A percentile compares a stretch with the other conserved stretches of the same genome.
These are phyloP conservation scores for Anableps anableps DNA, from an alignment of 2,797 vertebrate genomes.

Conservation along the genomic window DNA sequence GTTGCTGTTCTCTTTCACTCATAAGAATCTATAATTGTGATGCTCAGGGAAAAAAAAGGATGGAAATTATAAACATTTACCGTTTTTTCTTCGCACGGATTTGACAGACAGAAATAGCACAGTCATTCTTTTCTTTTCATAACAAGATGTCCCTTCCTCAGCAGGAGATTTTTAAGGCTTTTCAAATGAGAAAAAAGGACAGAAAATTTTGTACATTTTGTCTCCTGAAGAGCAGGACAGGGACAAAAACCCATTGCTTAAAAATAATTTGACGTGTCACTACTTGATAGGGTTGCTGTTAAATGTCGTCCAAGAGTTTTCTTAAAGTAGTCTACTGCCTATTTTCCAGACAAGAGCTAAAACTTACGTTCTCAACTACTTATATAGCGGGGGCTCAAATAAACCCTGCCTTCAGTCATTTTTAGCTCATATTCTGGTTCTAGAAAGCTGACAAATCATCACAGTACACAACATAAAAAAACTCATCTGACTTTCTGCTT, in stretches of 20 bases:
- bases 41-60: constrained; percentile 4
- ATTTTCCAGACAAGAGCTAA: background rate
- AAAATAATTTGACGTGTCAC: background rate
- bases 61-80: constrained; percentile 1
- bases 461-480: background rate
- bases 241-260: constrained; percentile 7
- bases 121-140: constrained; percentile 12
- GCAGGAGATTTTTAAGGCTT: constrained; percentile 9
- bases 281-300: background rate
- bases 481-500: background rate
- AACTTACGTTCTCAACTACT: background rate
- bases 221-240: background rate
- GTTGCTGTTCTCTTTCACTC: constrained; percentile 12
- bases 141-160: background rate
- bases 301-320: background rate
- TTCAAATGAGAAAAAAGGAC: background rate
- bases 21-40: constrained; percentile 32
- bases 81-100: background rate
- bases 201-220: constrained; percentile 16
- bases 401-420: background rate
- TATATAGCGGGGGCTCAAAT: background rate
- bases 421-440: background rate
- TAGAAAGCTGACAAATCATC: background rate
- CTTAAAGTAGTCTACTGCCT: background rate
- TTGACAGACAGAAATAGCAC: constrained; percentile 17